Conservation (phyloP, 2,888 invertebrate genomes). For the Panorpa germanica region DNA sequence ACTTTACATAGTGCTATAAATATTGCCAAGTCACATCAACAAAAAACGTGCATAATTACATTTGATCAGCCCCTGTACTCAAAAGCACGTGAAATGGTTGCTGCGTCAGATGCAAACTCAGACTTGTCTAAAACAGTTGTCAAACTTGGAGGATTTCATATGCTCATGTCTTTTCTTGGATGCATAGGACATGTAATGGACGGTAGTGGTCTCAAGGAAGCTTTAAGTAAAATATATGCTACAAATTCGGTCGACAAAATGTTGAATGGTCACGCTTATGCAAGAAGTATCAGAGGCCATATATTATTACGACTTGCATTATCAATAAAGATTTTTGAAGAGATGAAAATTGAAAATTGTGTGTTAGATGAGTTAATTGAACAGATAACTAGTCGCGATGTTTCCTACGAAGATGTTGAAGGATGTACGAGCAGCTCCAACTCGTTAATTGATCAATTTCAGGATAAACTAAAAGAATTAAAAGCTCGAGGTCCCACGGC, state of each 20-base stretch:
- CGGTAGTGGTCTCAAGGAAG: conserved; percentile 13
- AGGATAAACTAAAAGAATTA: conserved; percentile 14
- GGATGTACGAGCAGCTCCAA: conserved; percentile 11
- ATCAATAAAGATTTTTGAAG: conserved; percentile 15
- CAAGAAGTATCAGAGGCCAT: conserved; percentile 18
- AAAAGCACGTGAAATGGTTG: conserved; percentile 12
- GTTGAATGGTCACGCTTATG: conserved; percentile 17
- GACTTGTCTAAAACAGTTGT: conserved; percentile 14
- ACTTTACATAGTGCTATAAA: conserved; percentile 13
- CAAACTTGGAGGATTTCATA: conserved; percentile 20
- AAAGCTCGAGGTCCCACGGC: conserved; percentile 15
- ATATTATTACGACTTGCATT: conserved; percentile 16
- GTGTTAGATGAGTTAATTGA: conserved; percentile 15
- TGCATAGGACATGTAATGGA: conserved; percentile 12
- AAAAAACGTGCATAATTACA: conserved; percentile 13
- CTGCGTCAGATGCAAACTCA: conserved; percentile 12
- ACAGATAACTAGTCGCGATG: conserved; percentile 15
- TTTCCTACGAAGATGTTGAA: conserved; percentile 14
- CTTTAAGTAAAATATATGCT: conserved; percentile 13
- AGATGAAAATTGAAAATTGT: conserved; percentile 15
- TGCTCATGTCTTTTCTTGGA: conserved; percentile 14
- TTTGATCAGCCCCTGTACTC: conserved; percentile 13
- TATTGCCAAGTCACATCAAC: conserved; percentile 13
- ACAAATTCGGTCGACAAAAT: conserved; percentile 18
- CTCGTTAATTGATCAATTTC: no score